Conservation (phyloP, 2,888 invertebrate species). For the Conomelus anceps region DNA sequence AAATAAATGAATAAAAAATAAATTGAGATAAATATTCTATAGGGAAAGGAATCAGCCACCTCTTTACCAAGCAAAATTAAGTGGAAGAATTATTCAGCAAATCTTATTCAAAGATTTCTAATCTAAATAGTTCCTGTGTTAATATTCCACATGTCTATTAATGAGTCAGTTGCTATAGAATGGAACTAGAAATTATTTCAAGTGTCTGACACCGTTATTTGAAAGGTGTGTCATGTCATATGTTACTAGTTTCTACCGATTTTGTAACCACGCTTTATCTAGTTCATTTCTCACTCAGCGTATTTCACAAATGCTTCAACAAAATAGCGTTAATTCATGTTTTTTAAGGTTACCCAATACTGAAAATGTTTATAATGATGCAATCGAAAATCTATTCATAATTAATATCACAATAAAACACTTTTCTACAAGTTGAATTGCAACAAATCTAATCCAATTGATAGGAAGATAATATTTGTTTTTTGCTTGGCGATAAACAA, state of each 20-base stretch:
- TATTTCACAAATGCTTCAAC: too few species aligned
- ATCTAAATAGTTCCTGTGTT: too few species aligned
- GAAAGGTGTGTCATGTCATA: neutral
- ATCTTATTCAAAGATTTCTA: too few species aligned
- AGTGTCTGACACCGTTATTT: neutral
- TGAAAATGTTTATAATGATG: neutral
- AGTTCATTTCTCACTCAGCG: neutral
- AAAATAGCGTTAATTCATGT: neutral
- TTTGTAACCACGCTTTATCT: neutral
- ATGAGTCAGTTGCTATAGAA: neutral
- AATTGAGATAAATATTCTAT: too few species aligned
- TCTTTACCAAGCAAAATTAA: too few species aligned
- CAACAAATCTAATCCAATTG: too few species aligned
- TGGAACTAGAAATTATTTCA: neutral
- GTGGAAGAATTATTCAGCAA: too few species aligned
- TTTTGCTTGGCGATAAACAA: neutral
- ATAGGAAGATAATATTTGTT: too few species aligned
- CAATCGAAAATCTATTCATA: neutral
- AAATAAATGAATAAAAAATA: too few species aligned
- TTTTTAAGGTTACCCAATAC: neutral
- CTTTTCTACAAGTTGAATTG: neutral
- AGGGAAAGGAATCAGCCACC: too few species aligned
- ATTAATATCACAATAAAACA: neutral
- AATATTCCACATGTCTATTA: neutral
- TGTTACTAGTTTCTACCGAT: neutral